These are phyloP conservation scores for Saguinus imperator DNA, from an alignment of 2,113 vertebrate species.

Conservation along the genomic window DNA sequence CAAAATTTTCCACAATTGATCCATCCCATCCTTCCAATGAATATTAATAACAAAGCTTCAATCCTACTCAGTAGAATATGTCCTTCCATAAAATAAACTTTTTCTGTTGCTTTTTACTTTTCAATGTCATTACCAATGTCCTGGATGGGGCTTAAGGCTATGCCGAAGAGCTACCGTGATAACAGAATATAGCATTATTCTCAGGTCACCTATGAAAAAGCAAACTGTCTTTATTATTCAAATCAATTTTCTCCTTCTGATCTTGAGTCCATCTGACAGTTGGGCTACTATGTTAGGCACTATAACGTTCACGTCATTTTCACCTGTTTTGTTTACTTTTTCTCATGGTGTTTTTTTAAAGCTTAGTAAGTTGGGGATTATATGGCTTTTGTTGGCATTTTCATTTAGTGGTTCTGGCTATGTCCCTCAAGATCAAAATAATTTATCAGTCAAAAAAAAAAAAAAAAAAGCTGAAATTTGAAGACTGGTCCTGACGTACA, in stretches of 20 bases:
- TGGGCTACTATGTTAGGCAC: neutral
- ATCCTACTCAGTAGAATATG: neutral
- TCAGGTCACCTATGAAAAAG: neutral
- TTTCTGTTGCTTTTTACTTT: neutral
- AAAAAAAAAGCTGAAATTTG: neutral
- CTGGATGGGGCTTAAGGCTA: neutral
- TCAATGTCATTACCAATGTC: slow-evolving; percentile 21
- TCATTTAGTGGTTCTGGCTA: neutral
- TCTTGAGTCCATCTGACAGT: neutral
- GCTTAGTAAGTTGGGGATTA: neutral
- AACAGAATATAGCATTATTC: slow-evolving; percentile 9
- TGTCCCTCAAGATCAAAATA: neutral
- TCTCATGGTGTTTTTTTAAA: neutral
- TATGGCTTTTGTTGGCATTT: neutral
- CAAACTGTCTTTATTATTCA: slow-evolving; percentile 16
- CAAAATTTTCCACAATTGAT: slow-evolving; percentile 35
- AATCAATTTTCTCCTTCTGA: neutral
- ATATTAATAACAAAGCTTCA: slow-evolving; percentile 40
- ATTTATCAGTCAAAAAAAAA: neutral
- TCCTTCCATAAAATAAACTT: slow-evolving; percentile 11
- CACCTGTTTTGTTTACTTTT: neutral
- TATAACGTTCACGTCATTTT: neutral
- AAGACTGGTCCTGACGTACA: neutral
- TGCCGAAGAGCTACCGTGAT: neutral
- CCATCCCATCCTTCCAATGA: neutral